Base-by-base conservation (phyloP, 2,797 vertebrate genomes). In the Holocentrus rufus region DNA sequence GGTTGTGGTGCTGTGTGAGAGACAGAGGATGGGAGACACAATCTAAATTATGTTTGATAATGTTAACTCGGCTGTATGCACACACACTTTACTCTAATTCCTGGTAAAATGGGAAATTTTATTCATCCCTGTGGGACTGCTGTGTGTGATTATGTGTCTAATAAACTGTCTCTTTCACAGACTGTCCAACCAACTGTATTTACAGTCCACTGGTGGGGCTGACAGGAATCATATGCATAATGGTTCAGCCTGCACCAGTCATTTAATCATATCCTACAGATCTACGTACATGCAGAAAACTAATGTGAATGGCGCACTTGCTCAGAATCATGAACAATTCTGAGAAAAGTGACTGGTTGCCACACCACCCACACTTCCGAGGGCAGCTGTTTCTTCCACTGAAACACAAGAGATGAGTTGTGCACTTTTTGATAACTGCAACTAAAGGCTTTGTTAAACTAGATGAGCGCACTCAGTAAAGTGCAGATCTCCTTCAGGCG, bases 211-310 rank as follows among this genome's bases (percentile, higher is more conserved):
- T 1, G 49, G 15, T 10, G 30, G 39, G 39, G 66, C 14, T 1
- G 47, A 25, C 36, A 5, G 25, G 25, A 20, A 22, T 44, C 52
- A 6, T 39, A 52, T 30, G 27, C 52, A 47, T 39, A 61, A 57
- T 23, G 55, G 74, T 60, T 5, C 4, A 46, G n/a, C 27, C 20
- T 15, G 22, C 57, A 14, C 6, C 39, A 46, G 20, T 42, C 6
- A 2, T 56, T 69, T 64, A 69, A 74, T 81, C 44, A 69, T 53
- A 23, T 39, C n/a, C n/a, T n/a, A n/a, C n/a, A n/a, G n/a, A n/a
- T n/a, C n/a, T n/a, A 55, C 20, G 57, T 13, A 2, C 18, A 53
- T 5, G 27, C 52, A 30, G 9, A 1, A 57, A 42, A 57, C 49
- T 2, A 25, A 49, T 5, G 17, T 13, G 23, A n/a, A 36, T 7